phyloP scores from a whole-genome alignment of 1,140 invertebrate species.

The Papilio aristodemus region DNA sequence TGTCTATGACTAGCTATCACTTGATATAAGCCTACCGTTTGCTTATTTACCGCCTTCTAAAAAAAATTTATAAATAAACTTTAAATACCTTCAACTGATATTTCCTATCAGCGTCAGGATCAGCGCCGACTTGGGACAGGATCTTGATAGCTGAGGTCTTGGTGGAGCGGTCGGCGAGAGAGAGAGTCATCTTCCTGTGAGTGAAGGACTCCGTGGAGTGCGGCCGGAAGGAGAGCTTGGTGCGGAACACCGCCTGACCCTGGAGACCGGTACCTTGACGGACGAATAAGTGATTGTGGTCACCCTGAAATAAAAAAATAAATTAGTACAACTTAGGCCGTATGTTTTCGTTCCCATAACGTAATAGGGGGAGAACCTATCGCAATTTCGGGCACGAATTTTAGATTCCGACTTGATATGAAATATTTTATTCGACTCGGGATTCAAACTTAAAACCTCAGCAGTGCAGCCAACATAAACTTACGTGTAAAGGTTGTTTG shows the following conservation, averaged over 20 bases:
- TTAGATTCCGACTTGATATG: too few species aligned
- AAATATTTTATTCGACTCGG: too few species aligned
- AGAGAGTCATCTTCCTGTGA: conserved; percentile 99
- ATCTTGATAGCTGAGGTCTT: conserved; percentile 98
- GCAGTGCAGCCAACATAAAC: conserved; percentile 37
- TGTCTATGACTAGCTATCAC: too few species aligned
- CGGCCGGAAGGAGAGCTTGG: conserved; percentile 97
- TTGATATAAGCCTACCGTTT: too few species aligned
- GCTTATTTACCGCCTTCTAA: too few species aligned
- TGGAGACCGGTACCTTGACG: conserved; percentile 98
- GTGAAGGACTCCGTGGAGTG: conserved; percentile 99
- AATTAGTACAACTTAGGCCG: not conserved
- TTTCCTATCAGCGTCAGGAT: conserved; percentile 95
- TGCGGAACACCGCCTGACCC: conserved; percentile 97
- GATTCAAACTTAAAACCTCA: too few species aligned
- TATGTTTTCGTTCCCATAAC: too few species aligned
- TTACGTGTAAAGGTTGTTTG: conserved; percentile 91
- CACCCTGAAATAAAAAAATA: conserved; percentile 82
- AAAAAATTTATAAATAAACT: not conserved
- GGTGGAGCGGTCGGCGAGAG: conserved; percentile 96
- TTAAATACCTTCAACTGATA: conserved; percentile 91
- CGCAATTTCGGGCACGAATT: too few species aligned
- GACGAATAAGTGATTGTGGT: conserved; percentile 97
- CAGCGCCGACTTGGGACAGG: conserved; percentile 94
- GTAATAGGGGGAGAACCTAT: too few species aligned